Evolutionary conservation across 2,113 vertebrate species (phyloP), one percentile per base, ranked within the genome.

Genomic region (Ramphastos sulfuratus): DNA sequence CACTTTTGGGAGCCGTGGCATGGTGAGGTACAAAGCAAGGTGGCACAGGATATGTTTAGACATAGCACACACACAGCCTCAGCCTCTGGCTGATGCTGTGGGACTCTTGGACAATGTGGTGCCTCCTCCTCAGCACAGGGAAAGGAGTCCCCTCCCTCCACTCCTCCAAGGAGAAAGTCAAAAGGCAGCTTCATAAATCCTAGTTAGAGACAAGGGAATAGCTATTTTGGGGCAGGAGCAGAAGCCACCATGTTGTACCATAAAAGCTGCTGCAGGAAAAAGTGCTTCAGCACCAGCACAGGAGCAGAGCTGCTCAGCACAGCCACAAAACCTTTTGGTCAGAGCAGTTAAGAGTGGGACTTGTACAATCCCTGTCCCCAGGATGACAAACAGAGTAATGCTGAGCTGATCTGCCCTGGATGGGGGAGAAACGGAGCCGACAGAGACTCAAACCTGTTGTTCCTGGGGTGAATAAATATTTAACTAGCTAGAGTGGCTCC

Each of bases 381-480:
- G n/a, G 33, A 44, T 5, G 35, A 50, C 55, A 48, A 59, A 64
- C 33, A 64, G 9, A 24, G 4, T 5, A 13, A 11, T 4, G 1
- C 56, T 37, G 2, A 9, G 52, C n/a, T 3, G 17, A 89, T 11
- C n/a, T 3, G 37, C 63, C 58, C 52, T 1, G 30, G 52, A 14
- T 3, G 39, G 2, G 59, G 39, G 18, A 85, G 63, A 67, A 82
- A 18, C 0, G 0, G 64, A 65, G 87, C 9, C 2, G 1, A n/a
- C n/a, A 5, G 7, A 0, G 75, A 33, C 74, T 79, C 94, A 25
- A 74, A 80, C 71, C 84, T 76, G 81, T 15, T 50, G 39, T 70
- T 82, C 85, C 70, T 78, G 71, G 75, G 81, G 44, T 14, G 54
- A 77, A 95, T 90, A 72, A 96, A 96, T 94, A 95, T 95, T 96